phyloP scores from a whole-genome alignment of 1,140 invertebrate species.

The Caenorhabditis remanei region DNA sequence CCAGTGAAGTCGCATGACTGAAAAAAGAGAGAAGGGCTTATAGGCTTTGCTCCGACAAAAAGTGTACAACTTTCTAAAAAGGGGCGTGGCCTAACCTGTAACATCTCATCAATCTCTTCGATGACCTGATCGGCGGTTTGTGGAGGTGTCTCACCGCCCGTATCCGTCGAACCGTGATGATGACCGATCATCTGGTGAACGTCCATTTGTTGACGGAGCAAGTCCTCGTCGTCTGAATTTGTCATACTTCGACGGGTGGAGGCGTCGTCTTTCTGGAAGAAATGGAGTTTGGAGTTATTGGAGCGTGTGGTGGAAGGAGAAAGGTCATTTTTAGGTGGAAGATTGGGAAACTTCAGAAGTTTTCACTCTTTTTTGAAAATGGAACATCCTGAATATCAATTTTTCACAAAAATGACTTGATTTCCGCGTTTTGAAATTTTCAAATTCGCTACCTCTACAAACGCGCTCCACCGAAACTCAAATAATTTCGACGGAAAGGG shows the following conservation, averaged over 20 bases:
- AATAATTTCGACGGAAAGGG: no score
- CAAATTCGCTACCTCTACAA: no score
- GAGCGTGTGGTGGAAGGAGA: not conserved
- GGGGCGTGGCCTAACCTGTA: constrained; percentile 72
- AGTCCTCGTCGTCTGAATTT: constrained; percentile 70
- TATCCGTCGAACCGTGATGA: constrained; percentile 59
- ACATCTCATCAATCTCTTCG: constrained; percentile 77
- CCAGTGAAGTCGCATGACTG: constrained; percentile 75
- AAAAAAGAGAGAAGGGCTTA: constrained; percentile 54
- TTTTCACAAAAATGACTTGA: no score
- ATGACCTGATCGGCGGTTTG: constrained; percentile 77
- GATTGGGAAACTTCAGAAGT: no score
- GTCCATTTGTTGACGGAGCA: constrained; percentile 72
- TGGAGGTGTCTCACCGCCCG: constrained; percentile 69
- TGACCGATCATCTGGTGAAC: constrained; percentile 74
- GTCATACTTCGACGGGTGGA: constrained; percentile 48
- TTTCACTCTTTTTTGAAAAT: no score
- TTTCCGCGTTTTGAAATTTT: no score
- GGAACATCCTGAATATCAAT: no score
- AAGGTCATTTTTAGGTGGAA: not conserved
- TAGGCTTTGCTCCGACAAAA: not conserved
- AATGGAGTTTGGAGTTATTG: not conserved
- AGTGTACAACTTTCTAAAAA: not conserved
- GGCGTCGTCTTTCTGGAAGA: constrained; percentile 58
- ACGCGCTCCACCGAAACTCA: no score